phyloP scores from a whole-genome alignment of 2,797 vertebrate genomes.

The Sibirionetta formosa region DNA sequence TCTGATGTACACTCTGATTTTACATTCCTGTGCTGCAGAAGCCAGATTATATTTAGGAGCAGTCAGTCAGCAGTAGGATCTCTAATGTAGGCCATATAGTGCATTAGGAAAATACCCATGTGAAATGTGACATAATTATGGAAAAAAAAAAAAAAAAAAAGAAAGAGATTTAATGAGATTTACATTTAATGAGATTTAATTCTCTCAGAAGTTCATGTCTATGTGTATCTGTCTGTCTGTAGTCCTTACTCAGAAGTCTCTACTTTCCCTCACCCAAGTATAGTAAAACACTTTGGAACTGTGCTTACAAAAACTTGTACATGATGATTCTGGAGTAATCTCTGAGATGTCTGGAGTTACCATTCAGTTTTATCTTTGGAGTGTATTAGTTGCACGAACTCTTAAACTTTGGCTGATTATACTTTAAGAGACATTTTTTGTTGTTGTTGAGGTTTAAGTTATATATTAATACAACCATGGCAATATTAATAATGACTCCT shows the following conservation, averaged over 20 bases:
- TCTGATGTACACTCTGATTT: not conserved
- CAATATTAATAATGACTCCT: not conserved
- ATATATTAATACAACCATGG: not conserved
- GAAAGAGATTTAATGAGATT: not conserved
- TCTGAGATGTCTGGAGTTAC: not conserved
- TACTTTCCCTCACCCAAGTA: not conserved
- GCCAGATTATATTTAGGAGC: not conserved
- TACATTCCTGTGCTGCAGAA: not conserved
- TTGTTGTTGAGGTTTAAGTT: not conserved
- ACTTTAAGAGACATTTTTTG: not conserved
- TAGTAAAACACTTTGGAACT: not conserved
- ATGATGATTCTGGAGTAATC: not conserved
- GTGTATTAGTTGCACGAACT: not conserved
- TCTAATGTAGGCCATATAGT: not conserved
- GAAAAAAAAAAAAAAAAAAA: not conserved
- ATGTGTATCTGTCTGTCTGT: not conserved
- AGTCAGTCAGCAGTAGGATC: not conserved
- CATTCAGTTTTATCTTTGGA: not conserved
- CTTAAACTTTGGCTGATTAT: not conserved
- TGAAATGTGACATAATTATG: not conserved
- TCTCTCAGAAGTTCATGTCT: not conserved
- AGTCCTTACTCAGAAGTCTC: not conserved
- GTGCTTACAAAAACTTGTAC: not conserved
- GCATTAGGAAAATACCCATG: not conserved
- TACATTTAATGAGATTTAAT: too few species aligned